A percentile compares a stretch with the other conserved stretches of the same genome.
These are phyloP conservation scores for Hedya salicella DNA, from an alignment of 2,888 invertebrate species.

Conservation along the genomic window DNA sequence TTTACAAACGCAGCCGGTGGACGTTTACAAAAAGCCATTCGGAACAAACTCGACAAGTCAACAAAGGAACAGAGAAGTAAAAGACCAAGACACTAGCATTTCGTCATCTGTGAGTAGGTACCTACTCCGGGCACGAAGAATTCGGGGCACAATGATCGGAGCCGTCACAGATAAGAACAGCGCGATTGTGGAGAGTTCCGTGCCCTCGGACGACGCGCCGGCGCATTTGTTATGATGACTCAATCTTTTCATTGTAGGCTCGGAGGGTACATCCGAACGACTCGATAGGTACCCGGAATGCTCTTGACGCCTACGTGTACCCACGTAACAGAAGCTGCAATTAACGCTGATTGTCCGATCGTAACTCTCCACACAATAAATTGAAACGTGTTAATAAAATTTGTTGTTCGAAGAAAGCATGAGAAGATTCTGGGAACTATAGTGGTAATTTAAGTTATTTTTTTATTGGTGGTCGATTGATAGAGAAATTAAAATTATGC, in stretches of 20 bases:
- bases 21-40: constrained; percentile 76
- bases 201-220: constrained; percentile 68
- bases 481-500: constrained; percentile 61
- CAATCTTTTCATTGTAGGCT: constrained; percentile 79
- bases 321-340: constrained; percentile 79
- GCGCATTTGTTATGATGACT: constrained; percentile 84
- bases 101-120: constrained; percentile 67
- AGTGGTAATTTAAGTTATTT: constrained; percentile 59
- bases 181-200: constrained; percentile 76
- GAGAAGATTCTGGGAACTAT: constrained; percentile 67
- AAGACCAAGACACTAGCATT: constrained; percentile 74
- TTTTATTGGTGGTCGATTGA: constrained; percentile 54
- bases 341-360: constrained; percentile 76
- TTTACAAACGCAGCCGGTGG: constrained; percentile 70
- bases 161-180: constrained; percentile 80
- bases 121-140: constrained; percentile 69
- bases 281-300: constrained; percentile 59
- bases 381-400: constrained; percentile 81
- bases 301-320: constrained; percentile 63
- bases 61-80: constrained; percentile 76
- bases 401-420: constrained; percentile 75
- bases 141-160: constrained; percentile 77
- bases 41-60: constrained; percentile 77
- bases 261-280: constrained; percentile 57
- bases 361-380: constrained; percentile 67